These are phyloP conservation scores for Mystacides longicornis DNA, from an alignment of 2,888 invertebrate species.

Conservation along the genomic window DNA sequence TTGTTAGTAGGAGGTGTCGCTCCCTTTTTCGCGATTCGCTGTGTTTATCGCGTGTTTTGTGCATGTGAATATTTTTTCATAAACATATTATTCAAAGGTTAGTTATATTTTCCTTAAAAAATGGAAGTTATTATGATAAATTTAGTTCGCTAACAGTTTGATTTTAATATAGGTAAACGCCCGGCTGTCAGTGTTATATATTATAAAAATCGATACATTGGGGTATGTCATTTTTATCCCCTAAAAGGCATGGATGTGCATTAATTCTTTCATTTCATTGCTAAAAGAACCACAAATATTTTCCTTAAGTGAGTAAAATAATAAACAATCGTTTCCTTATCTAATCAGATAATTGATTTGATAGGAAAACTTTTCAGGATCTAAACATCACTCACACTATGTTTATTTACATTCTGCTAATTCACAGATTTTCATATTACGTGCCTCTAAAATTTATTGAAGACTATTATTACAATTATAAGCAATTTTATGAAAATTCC, in stretches of 20 bases:
- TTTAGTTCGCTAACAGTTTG: background rate
- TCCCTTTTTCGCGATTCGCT: constrained; percentile 7
- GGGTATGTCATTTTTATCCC: constrained; percentile 10
- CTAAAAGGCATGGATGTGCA: constrained; percentile 14
- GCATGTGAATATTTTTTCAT: constrained; percentile 12
- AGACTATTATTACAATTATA: no score
- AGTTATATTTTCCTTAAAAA: constrained; percentile 4
- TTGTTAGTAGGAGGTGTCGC: constrained; percentile 14
- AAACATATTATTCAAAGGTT: constrained; percentile 14
- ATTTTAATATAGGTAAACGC: constrained; percentile 20
- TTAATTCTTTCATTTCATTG: constrained; percentile 5
- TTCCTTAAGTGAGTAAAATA: no score
- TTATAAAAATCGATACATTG: constrained; percentile 23
- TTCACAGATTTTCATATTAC: no score
- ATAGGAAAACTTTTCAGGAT: no score
- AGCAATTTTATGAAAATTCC: no score
- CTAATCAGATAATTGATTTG: no score
- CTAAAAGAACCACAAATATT: no score
- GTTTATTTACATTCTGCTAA: no score
- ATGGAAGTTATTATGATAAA: background rate
- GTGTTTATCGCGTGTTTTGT: constrained; percentile 20
- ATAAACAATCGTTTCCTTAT: no score
- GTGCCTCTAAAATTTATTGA: no score
- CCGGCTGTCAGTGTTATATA: constrained; percentile 22
- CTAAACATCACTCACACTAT: no score